Evolutionary conservation across 1,140 invertebrate species (phyloP), one percentile per base, ranked within the genome.

Genomic region (Homarus americanus): DNA sequence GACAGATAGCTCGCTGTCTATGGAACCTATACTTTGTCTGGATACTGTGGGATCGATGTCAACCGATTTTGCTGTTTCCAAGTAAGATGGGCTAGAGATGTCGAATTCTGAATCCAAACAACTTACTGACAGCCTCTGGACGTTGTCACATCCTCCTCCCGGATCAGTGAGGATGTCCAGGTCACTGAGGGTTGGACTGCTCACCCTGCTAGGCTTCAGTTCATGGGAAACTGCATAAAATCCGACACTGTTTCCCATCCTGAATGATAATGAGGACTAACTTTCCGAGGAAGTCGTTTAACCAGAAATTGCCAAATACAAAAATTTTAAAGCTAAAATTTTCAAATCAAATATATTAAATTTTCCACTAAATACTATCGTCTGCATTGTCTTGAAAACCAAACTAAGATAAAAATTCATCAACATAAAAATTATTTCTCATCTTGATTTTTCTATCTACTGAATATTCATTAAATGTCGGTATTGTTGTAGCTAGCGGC

Each of bases 171-270:
- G 72, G 1, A 84, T 15, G 34, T 75, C 38, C 1, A 90, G 38
- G 34, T 90, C 80, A 28, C 41, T 73, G 1, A 58, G 32, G 24
- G 17, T 38, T 10, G 88, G 80, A 58, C 69, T 90, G 38, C 79
- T 41, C 7, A 84, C 80, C 36, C 88, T 72, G 24, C 80, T 53
- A 28, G 80, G 44, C 10, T 73, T 40, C n/a, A 83, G 80, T 17
- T 90, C 80, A 40, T 73, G 66, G 9, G 80, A 58, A 34, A 90
- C 88, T 76, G 79, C 72, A 38, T 90, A 90, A 82, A 83, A 90
- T 0, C 88, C 88, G 28, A 90, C 88, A 38, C 88, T 90, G 66
- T 90, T 90, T 20, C 88, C 88, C 88, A 90, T 90, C 28, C 7
- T 58, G 78, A 38, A 69, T 4, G 5, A 10, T 34, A 32, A 1